These are phyloP conservation scores for Chlorocebus sabaeus DNA, from an alignment of 2,113 vertebrate genomes.

Conservation along the genomic window DNA sequence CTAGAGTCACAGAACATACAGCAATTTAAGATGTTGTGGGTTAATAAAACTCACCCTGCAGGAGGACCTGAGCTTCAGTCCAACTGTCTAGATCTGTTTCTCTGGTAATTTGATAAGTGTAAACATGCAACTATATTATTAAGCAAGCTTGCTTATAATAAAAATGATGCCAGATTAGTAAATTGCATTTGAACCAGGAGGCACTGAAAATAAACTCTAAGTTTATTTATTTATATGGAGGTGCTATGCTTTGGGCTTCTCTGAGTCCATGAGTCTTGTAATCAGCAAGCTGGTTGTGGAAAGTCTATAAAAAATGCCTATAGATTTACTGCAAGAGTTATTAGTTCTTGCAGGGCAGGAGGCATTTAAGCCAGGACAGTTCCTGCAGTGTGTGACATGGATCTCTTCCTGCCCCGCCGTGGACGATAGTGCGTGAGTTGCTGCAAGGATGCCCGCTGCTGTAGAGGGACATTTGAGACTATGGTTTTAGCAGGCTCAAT, in stretches of 20 bases:
- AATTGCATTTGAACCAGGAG: not conserved
- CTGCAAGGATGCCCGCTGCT: not conserved
- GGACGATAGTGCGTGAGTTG: not conserved
- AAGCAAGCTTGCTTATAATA: not conserved
- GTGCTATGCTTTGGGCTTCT: not conserved
- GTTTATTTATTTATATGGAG: not conserved
- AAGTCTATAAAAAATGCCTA: not conserved
- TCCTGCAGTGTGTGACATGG: fast-evolving
- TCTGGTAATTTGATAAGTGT: not conserved
- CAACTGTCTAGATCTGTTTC: not conserved
- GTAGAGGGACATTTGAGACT: fast-evolving
- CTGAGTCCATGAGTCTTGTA: not conserved
- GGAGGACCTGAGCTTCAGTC: not conserved
- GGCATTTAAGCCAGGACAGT: not conserved
- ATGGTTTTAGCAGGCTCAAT: not conserved
- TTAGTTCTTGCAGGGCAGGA: not conserved
- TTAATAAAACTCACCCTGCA: not conserved
- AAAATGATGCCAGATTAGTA: not conserved
- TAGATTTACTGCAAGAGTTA: not conserved
- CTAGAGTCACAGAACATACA: not conserved
- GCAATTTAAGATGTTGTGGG: not conserved
- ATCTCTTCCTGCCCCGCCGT: not conserved
- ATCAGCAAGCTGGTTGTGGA: not conserved
- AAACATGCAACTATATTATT: not conserved
- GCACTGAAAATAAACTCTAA: not conserved